Conservation (phyloP, 1,140 invertebrate species). For the Leptonema lineaticorne region DNA sequence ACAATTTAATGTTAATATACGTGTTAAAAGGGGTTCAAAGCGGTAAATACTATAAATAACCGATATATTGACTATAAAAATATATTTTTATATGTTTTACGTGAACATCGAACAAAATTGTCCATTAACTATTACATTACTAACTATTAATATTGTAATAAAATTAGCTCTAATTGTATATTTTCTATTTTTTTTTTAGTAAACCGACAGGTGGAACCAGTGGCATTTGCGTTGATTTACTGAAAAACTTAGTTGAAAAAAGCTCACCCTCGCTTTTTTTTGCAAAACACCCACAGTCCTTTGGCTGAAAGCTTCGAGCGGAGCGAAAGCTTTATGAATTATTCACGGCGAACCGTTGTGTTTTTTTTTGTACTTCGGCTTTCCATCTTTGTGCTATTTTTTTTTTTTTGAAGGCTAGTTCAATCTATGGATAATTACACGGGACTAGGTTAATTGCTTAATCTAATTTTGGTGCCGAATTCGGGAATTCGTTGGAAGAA, state of each 20-base stretch:
- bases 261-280: too few relatives aligned
- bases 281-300: background rate
- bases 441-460: slow-evolving; percentile 18
- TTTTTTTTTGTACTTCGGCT: too few relatives aligned
- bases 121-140: background rate
- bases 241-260: too few relatives aligned
- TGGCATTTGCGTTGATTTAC: slow-evolving; percentile 13
- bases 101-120: background rate
- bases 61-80: too few relatives aligned
- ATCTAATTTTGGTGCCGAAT: slow-evolving; percentile 6
- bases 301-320: background rate
- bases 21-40: too few relatives aligned
- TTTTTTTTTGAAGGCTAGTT: slow-evolving; percentile 16
- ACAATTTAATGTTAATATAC: background rate
- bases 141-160: background rate
- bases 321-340: slow-evolving; percentile 7
- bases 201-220: background rate
- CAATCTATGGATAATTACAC: background rate
- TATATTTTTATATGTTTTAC: background rate
- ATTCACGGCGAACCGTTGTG: slow-evolving; percentile 2
- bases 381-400: too few relatives aligned
- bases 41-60: too few relatives aligned
- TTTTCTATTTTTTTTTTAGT: background rate
- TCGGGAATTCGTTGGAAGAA: too few relatives aligned
- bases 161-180: too few relatives aligned